Conservation (phyloP, 2,113 vertebrate genomes). For the Oreochromis aureus region DNA sequence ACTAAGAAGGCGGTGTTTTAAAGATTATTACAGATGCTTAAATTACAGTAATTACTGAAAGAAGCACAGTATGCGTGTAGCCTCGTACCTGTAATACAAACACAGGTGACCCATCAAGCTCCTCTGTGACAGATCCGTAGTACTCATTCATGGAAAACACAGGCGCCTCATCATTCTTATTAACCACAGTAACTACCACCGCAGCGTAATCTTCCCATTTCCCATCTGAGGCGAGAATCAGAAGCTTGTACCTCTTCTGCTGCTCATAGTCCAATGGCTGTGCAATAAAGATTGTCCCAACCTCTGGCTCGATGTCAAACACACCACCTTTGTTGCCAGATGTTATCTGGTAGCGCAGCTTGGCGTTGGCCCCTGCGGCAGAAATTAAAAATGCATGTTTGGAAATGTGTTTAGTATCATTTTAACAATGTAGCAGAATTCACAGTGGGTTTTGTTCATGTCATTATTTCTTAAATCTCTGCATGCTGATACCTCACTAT, state of each 20-base stretch:
- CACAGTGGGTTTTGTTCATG: background rate
- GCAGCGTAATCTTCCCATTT: conserved; percentile 87
- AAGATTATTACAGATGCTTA: background rate
- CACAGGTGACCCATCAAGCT: conserved; percentile 79
- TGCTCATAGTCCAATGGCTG: conserved; percentile 84
- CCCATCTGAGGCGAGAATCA: conserved; percentile 83
- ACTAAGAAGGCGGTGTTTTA: background rate
- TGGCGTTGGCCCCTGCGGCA: conserved; percentile 80
- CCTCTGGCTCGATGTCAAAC: conserved; percentile 83
- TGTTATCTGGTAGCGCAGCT: conserved; percentile 85
- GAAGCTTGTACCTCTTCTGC: conserved; percentile 79
- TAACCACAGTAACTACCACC: conserved; percentile 76
- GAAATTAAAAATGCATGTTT: conserved; percentile 4
- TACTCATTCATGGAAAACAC: conserved; percentile 86
- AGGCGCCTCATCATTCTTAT: conserved; percentile 87
- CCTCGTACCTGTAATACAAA: conserved; percentile 82
- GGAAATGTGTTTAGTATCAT: background rate
- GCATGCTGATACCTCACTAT: background rate
- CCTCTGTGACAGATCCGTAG: conserved; percentile 84
- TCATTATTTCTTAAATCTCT: background rate
- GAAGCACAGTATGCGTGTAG: background rate
- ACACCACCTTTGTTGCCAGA: conserved; percentile 81
- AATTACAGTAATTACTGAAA: background rate
- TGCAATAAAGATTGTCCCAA: conserved; percentile 81
- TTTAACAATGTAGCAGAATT: background rate